These are phyloP conservation scores for Acleris literana DNA, from an alignment of 2,888 invertebrate genomes.

Conservation along the genomic window DNA sequence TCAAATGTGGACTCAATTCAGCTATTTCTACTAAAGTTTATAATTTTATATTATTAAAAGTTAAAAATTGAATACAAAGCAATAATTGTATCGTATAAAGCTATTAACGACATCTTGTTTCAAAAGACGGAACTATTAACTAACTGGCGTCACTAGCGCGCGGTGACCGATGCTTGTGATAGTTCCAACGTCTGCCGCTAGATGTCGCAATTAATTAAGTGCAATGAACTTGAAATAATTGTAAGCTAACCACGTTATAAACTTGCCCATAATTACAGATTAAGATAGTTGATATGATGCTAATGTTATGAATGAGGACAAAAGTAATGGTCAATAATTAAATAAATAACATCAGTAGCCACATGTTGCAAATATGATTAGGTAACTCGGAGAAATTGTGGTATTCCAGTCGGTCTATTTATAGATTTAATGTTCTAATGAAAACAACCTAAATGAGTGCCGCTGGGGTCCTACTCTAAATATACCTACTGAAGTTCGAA, in stretches of 20 bases:
- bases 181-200: background rate
- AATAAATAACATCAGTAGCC: background rate
- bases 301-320: background rate
- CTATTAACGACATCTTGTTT: conserved; percentile 20
- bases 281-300: background rate
- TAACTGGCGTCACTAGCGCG: background rate
- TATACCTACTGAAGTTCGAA: no score
- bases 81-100: no score
- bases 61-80: no score
- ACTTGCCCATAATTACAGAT: background rate
- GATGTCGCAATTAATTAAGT: conserved; percentile 7
- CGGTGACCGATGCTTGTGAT: background rate
- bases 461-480: no score
- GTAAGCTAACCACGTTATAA: background rate
- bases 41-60: background rate
- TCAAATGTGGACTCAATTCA: background rate
- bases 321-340: background rate
- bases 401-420: background rate
- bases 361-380: conserved; percentile 8
- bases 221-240: conserved; percentile 11
- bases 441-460: background rate
- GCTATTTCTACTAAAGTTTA: conserved; percentile 2
- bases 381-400: conserved; percentile 2
- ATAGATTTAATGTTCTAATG: background rate
- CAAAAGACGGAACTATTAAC: background rate